These are phyloP conservation scores for Ranitomeya imitator DNA, from an alignment of 2,113 vertebrate genomes.

Conservation along the genomic window DNA sequence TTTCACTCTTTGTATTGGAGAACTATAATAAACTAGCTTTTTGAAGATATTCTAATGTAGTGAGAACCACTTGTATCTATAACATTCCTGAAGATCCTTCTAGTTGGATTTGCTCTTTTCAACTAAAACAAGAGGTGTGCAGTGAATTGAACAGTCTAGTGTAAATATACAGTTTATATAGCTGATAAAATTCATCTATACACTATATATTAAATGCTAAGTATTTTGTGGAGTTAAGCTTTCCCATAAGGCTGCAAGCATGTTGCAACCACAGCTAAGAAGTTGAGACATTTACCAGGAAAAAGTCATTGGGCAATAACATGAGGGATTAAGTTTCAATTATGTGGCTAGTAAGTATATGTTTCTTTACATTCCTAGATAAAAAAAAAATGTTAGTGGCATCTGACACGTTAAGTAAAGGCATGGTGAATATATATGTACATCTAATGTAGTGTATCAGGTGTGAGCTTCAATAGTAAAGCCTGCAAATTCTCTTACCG, in stretches of 20 bases:
- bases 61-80: background rate
- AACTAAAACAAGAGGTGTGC: no score
- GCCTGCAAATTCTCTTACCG: background rate
- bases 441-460: background rate
- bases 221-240: background rate
- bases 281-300: background rate
- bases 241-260: background rate
- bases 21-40: no score
- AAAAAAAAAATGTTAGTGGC: background rate
- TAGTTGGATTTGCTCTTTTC: no score
- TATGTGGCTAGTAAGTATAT: background rate
- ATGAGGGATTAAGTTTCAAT: constrained; percentile 7
- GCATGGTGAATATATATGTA: background rate
- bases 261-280: background rate
- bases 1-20: no score
- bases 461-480: background rate
- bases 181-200: background rate
- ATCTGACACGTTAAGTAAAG: constrained; percentile 3
- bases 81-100: no score
- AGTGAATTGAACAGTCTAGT: background rate
- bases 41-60: no score
- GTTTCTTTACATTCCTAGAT: background rate
- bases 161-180: background rate
- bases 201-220: background rate
- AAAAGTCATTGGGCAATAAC: background rate